phyloP scores from a whole-genome alignment of 2,888 invertebrate genomes.

The Mesoligia furuncula region DNA sequence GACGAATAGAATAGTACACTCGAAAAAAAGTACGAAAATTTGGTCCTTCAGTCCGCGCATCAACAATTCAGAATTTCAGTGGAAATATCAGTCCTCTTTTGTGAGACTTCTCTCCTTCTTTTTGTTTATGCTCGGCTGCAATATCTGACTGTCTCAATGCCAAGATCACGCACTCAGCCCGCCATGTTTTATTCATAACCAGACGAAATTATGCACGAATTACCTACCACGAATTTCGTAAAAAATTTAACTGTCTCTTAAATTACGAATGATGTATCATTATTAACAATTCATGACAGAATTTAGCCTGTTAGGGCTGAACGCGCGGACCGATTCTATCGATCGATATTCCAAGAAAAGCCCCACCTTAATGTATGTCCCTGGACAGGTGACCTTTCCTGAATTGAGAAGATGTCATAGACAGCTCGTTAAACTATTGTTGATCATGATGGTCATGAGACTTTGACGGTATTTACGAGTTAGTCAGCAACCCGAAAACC shows the following conservation, averaged over 20 bases:
- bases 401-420: background rate
- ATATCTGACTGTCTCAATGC: slow-evolving; percentile 57
- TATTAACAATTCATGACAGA: background rate
- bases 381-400: slow-evolving; percentile 7
- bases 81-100: slow-evolving; percentile 19
- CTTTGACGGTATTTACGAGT: background rate
- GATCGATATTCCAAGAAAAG: slow-evolving; percentile 9
- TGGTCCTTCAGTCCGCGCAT: background rate
- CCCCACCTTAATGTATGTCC: background rate
- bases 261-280: slow-evolving; percentile 11
- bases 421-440: background rate
- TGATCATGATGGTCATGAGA: background rate
- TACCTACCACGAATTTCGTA: slow-evolving; percentile 20
- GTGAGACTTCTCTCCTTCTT: slow-evolving; percentile 3
- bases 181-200: slow-evolving; percentile 54
- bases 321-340: background rate
- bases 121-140: slow-evolving; percentile 51
- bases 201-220: slow-evolving; percentile 33
- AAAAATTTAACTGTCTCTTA: slow-evolving; percentile 11
- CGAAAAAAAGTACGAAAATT: background rate
- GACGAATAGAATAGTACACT: too few relatives aligned
- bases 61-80: background rate
- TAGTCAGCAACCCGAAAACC: background rate
- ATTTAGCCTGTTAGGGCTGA: background rate
- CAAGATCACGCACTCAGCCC: slow-evolving; percentile 52